These are phyloP conservation scores for Drosophila virilis DNA, from an alignment of 1,140 invertebrate species.

Conservation along the genomic window DNA sequence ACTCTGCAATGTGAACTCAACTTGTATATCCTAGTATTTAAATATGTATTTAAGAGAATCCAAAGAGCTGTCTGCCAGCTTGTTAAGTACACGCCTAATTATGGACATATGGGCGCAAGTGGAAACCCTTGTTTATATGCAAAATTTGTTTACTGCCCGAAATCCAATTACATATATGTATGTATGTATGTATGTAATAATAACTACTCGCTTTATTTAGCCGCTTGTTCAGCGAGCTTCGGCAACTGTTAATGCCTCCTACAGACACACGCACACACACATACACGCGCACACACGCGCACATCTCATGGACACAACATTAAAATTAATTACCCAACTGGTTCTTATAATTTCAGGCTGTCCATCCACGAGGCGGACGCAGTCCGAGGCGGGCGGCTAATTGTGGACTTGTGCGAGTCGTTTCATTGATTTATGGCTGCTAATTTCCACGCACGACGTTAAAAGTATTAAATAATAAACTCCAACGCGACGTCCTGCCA, in stretches of 20 bases:
- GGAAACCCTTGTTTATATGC: not conserved
- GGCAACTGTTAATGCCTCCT: constrained; percentile 20
- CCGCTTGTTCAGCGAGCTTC: constrained; percentile 2
- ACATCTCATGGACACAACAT: constrained; percentile 38
- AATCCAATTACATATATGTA: not conserved
- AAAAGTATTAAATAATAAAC: constrained; percentile 81
- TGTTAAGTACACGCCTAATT: not conserved
- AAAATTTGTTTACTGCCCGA: not conserved
- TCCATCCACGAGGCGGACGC: constrained; percentile 21
- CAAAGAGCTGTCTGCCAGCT: not conserved
- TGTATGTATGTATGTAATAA: not conserved
- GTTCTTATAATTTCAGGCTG: constrained; percentile 60
- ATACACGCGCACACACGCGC: too few relatives aligned
- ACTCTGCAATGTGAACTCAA: too few relatives aligned
- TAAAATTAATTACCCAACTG: constrained; percentile 67
- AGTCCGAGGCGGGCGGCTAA: constrained; percentile 50
- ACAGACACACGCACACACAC: not conserved
- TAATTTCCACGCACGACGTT: constrained; percentile 77
- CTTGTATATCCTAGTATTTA: too few relatives aligned
- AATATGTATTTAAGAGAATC: not conserved
- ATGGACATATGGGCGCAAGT: too few relatives aligned
- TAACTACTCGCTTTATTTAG: constrained; percentile 3
- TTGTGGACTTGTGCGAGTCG: constrained; percentile 77
- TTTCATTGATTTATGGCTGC: constrained; percentile 79
- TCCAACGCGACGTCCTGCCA: constrained; percentile 60